These are phyloP conservation scores for Sebastes diploproa DNA, from an alignment of 2,797 vertebrate species.

Conservation along the genomic window DNA sequence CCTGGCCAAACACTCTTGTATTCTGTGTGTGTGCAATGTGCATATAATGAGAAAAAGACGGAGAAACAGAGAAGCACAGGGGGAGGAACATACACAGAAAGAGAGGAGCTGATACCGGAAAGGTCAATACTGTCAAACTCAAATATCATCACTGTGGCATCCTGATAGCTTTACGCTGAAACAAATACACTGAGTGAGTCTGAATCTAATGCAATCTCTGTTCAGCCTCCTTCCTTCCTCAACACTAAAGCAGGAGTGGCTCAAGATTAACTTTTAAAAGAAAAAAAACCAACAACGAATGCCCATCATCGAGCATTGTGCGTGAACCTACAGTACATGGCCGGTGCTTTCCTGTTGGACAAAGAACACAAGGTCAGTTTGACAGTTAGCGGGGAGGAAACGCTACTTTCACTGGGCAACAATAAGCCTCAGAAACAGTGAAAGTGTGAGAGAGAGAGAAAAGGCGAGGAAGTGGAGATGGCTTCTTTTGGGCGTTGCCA, in stretches of 20 bases:
- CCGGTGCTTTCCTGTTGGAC: constrained; percentile 24
- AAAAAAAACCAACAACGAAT: neutral
- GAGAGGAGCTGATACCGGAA: neutral
- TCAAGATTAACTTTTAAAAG: neutral
- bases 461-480: constrained; percentile 41
- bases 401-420: constrained; percentile 12
- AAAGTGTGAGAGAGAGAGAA: constrained; percentile 37
- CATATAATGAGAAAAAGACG: neutral
- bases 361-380: constrained; percentile 37
- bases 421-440: constrained; percentile 27
- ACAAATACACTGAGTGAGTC: neutral
- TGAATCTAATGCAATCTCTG: neutral
- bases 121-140: neutral
- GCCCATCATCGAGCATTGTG: neutral
- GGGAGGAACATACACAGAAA: neutral
- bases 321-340: neutral
- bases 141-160: neutral
- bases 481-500: constrained; percentile 52
- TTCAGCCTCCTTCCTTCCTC: neutral
- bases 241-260: neutral
- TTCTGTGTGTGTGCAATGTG: neutral
- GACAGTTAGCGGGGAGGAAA: constrained; percentile 39
- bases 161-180: neutral
- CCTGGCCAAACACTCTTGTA: neutral
- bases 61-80: neutral